These are phyloP conservation scores for Andrena minutula DNA, from an alignment of 2,888 invertebrate species.

Conservation along the genomic window DNA sequence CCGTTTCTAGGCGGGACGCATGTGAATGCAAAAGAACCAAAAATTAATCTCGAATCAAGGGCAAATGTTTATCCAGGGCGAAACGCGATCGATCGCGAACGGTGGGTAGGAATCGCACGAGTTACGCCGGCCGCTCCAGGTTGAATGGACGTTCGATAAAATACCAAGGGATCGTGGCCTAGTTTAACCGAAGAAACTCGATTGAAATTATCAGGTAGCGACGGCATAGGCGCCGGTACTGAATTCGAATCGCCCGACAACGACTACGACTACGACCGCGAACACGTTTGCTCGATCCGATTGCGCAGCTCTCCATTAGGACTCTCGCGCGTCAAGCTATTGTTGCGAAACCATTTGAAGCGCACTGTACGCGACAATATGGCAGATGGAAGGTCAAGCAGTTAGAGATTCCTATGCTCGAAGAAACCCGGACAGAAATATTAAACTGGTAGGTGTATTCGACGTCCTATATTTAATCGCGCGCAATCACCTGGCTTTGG, in stretches of 20 bases:
- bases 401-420: constrained; percentile 22
- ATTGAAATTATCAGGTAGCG: constrained; percentile 1
- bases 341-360: not conserved
- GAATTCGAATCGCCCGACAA: not conserved
- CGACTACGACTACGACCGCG: not conserved
- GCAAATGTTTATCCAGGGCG: too few species aligned
- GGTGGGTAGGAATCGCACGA: too few species aligned
- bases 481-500: constrained; percentile 77
- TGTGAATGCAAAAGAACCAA: too few species aligned
- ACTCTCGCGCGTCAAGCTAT: not conserved
- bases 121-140: not conserved
- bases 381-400: constrained; percentile 37
- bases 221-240: not conserved
- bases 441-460: constrained; percentile 57
- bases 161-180: not conserved
- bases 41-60: too few species aligned
- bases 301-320: not conserved
- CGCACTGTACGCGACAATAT: constrained; percentile 22
- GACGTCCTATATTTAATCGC: constrained; percentile 78
- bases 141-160: not conserved
- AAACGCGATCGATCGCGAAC: too few species aligned
- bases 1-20: too few species aligned
- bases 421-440: constrained; percentile 57
- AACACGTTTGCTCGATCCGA: not conserved
- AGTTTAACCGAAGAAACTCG: constrained; percentile 1